Conservation (phyloP, 2,113 vertebrate genomes). For the Myodes glareolus region DNA sequence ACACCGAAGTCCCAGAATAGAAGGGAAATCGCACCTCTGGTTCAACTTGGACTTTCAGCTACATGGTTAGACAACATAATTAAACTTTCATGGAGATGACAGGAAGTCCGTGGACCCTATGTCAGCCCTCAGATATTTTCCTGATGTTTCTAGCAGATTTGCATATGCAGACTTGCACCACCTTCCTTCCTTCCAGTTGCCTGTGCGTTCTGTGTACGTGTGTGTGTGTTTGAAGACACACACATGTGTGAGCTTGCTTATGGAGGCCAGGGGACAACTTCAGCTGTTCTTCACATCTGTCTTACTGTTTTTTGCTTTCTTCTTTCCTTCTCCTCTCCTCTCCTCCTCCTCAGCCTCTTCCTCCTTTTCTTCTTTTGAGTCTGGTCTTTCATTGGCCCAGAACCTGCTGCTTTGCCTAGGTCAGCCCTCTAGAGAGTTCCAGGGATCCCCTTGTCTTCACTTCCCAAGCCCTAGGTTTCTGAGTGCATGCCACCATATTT, state of each 20-base stretch:
- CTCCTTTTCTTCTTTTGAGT: background rate
- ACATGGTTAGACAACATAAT: background rate
- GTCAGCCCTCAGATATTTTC: background rate
- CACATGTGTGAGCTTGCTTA: background rate
- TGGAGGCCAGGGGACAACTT: background rate
- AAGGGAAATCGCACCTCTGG: background rate
- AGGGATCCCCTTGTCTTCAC: background rate
- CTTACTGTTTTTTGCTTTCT: background rate
- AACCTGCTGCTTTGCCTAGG: background rate
- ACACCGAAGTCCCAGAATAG: background rate
- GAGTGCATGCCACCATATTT: background rate
- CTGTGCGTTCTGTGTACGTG: background rate
- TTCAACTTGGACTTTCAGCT: background rate
- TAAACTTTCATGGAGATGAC: background rate
- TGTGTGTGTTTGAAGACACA: background rate
- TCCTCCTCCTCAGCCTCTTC: background rate
- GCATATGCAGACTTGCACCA: rapidly evolving
- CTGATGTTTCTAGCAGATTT: background rate
- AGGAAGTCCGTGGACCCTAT: background rate
- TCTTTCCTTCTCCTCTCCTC: background rate
- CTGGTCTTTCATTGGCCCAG: background rate
- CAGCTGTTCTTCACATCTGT: background rate
- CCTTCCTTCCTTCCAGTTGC: background rate
- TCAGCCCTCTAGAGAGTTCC: background rate
- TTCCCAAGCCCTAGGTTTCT: background rate